Evolutionary conservation across 2,797 vertebrate genomes (phyloP).

Genomic region (Myioborus miniatus): DNA sequence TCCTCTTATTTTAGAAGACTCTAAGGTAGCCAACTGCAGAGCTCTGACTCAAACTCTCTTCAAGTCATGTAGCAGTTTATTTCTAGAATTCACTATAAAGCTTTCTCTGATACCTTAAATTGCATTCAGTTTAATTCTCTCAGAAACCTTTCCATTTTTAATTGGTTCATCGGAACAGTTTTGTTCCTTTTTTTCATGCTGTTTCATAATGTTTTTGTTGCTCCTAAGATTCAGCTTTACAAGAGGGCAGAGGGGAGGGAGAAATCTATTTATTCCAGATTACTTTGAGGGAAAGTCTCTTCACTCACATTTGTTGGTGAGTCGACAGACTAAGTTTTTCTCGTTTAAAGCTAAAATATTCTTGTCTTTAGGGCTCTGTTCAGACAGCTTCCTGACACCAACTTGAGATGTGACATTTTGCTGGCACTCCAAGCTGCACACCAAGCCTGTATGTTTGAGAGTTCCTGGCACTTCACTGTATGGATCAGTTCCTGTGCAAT

Average conservation of each 20-base stretch:
- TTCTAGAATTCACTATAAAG: background rate
- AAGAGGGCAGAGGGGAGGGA: background rate
- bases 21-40: background rate
- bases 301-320: background rate
- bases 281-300: background rate
- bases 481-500: conserved; percentile 10
- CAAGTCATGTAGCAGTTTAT: background rate
- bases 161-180: background rate
- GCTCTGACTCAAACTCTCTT: background rate
- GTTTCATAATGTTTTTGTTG: background rate
- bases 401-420: conserved; percentile 11
- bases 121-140: background rate
- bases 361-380: background rate
- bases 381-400: background rate
- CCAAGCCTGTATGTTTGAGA: background rate
- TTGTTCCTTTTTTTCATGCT: background rate
- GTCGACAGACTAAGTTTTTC: background rate
- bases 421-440: background rate
- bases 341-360: background rate
- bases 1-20: background rate
- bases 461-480: background rate
- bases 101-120: background rate
- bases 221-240: background rate
- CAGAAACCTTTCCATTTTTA: background rate
- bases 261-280: background rate